Evolutionary conservation across 1,140 invertebrate species (phyloP).

Genomic region (Drosophila jambulina): DNA sequence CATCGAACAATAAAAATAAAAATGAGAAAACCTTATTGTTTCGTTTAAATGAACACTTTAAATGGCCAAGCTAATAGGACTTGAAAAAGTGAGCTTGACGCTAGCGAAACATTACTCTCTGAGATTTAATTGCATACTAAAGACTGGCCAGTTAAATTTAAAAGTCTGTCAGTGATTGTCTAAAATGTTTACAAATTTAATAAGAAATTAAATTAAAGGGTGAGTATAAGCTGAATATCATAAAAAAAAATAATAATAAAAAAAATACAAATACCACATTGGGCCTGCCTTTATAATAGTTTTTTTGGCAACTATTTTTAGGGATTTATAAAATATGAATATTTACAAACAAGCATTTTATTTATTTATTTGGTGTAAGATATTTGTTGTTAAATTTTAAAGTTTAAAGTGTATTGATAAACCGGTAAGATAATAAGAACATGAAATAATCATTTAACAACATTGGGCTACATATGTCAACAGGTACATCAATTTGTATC

Average conservation of each 20-base stretch:
- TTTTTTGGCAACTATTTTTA: too few species aligned
- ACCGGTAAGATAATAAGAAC: too few species aligned
- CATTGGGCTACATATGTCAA: too few species aligned
- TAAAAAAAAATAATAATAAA: too few species aligned
- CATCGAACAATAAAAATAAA: constrained; percentile 26
- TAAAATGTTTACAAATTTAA: neutral
- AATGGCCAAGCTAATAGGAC: neutral
- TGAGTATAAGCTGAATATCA: neutral
- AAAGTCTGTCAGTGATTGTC: neutral
- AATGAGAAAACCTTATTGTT: constrained; percentile 39
- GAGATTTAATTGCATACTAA: neutral
- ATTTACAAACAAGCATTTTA: neutral
- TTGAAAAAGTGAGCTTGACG: neutral
- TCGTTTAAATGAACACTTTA: constrained; percentile 10
- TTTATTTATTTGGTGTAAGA: too few species aligned
- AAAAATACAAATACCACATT: too few species aligned
- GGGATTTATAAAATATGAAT: too few species aligned
- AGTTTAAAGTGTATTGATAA: too few species aligned
- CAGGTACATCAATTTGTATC: neutral
- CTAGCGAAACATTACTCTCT: neutral
- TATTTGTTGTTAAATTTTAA: too few species aligned
- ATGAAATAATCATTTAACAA: too few species aligned
- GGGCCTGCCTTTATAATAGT: too few species aligned
- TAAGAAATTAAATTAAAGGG: neutral
- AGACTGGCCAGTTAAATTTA: neutral